Evolutionary conservation across 2,797 vertebrate species (phyloP).

Genomic region (Crax fasciolata): DNA sequence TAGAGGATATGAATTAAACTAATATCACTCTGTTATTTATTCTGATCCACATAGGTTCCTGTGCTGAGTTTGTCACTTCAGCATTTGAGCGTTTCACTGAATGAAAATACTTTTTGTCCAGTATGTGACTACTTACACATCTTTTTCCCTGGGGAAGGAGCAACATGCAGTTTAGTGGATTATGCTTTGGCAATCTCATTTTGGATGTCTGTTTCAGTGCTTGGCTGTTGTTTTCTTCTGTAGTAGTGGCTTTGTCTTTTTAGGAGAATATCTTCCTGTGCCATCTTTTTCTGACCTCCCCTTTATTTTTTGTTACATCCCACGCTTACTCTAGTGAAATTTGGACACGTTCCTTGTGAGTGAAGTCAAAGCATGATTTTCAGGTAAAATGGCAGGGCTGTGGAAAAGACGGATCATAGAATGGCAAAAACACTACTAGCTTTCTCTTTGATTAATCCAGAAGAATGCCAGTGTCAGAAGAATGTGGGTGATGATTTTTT

Average conservation of each 20-base stretch:
- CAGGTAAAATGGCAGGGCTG: not conserved
- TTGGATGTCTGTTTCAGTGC: not conserved
- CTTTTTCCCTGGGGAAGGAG: not conserved
- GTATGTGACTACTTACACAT: not conserved
- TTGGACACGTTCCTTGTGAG: not conserved
- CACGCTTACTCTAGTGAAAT: not conserved
- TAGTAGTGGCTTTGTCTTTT: not conserved
- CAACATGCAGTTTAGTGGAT: not conserved
- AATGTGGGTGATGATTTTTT: not conserved
- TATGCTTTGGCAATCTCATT: not conserved
- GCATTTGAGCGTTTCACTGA: not conserved
- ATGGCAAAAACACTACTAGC: not conserved
- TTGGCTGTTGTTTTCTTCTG: not conserved
- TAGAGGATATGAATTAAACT: not conserved
- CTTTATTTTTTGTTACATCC: not conserved
- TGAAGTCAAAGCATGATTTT: not conserved
- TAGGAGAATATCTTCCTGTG: not conserved
- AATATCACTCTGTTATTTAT: not conserved
- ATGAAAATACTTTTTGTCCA: not conserved
- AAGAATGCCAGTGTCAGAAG: fast-evolving
- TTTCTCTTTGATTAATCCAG: fast-evolving
- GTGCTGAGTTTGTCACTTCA: not conserved
- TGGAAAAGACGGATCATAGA: not conserved
- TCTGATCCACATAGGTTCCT: not conserved
- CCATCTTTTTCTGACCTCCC: not conserved